phyloP scores from a whole-genome alignment of 2,888 invertebrate species.

The Perithous albicinctus region DNA sequence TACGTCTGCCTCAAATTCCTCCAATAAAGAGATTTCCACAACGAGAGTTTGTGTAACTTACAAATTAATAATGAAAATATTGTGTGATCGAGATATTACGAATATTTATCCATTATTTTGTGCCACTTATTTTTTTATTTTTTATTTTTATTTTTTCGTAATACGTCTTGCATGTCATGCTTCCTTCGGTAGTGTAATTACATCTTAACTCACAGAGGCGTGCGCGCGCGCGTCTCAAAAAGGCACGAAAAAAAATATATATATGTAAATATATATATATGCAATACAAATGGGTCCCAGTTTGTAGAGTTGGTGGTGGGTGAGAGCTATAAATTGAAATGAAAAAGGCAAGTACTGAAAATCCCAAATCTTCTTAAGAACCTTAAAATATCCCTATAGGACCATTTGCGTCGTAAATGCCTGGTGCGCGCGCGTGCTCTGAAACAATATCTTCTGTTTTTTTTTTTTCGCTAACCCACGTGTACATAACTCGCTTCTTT shows the following conservation, averaged over 20 bases:
- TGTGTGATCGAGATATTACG: conserved; percentile 61
- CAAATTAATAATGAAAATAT: background rate
- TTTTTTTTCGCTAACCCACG: conserved; percentile 83
- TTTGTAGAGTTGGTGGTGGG: conserved; percentile 57
- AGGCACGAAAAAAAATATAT: conserved; percentile 59
- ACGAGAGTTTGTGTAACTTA: too few species aligned
- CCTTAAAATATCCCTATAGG: conserved; percentile 26
- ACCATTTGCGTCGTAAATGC: conserved; percentile 43
- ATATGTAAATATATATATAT: conserved; percentile 46
- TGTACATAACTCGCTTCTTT: conserved; percentile 85
- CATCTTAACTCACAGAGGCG: conserved; percentile 77
- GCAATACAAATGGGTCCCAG: conserved; percentile 38
- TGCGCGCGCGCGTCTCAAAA: conserved; percentile 72
- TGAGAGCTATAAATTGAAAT: conserved; percentile 40
- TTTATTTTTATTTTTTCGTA: conserved; percentile 79
- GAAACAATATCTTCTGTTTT: conserved; percentile 62
- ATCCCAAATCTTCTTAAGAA: conserved; percentile 1
- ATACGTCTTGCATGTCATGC: conserved; percentile 84
- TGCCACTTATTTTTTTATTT: conserved; percentile 76
- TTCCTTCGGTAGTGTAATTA: conserved; percentile 84
- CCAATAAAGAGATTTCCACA: too few species aligned
- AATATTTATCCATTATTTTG: conserved; percentile 73
- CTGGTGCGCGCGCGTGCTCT: conserved; percentile 61
- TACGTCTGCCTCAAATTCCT: conserved; percentile 46
- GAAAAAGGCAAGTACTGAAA: conserved; percentile 50